Base-by-base conservation (phyloP, 2,113 vertebrate genomes). In the Trogon surrucura region DNA sequence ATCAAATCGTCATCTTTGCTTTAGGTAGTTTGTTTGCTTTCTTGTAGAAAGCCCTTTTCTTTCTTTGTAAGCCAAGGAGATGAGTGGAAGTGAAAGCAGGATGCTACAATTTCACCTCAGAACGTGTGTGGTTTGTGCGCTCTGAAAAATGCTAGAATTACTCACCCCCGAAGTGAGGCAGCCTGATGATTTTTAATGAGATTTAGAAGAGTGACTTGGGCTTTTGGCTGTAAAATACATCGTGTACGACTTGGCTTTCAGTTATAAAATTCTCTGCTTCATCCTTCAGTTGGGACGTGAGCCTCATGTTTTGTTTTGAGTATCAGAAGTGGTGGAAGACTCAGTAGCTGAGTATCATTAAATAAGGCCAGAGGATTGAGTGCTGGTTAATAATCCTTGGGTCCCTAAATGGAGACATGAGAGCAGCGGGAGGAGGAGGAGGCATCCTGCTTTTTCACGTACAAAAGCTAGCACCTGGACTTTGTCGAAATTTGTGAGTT, bases 101-200 rank as follows among this genome's bases (percentile, higher is more conserved):
- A n/a, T 73, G 23, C 26, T 65, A 10, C 41, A 41, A 27, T 56
- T 73, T 11, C 32, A 78, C 41, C 41, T 41, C 41, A 41, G 11
- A 36, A 36, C 36, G 10, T 0, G 0, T 80, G n/a, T 53, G 34
- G 32, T 44, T 34, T 53, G 15, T 80, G 32, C 18, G 1, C 14
- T 71, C 20, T 85, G 9, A 64, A 36, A 41, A 34, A 27, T 32
- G 19, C 60, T 72, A 48, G 20, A 60, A 16, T 73, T 62, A 32
- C 13, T 91, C 8, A 6, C 44, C 6, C 48, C 45, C 69, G 32
- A 89, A 83, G n/a, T 0, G 4, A 44, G 14, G n/a, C 57, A 65
- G 25, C 17, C 56, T 77, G 5, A 58, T 70, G 16, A 53, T 71
- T 72, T 65, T 65, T 70, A 80, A 45, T 2, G 2, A 53, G 14